Base-by-base conservation (phyloP, 2,797 vertebrate genomes). In the Danio aesculapii region DNA sequence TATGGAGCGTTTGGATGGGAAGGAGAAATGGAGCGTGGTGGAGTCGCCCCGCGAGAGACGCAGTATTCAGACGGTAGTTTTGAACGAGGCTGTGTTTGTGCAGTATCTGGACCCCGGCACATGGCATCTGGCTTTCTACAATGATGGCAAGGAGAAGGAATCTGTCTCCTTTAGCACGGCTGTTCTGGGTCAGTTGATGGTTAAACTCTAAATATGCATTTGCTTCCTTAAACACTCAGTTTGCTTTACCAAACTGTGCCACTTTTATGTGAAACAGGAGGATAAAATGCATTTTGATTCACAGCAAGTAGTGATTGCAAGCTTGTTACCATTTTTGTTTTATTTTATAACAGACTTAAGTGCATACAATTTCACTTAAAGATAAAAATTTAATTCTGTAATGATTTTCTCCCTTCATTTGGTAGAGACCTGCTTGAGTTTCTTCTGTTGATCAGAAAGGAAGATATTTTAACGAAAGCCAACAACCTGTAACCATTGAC, bases 101-200 rank as follows among this genome's bases (percentile, higher is more conserved):
- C 98, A 99, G 70, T 99, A 97, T 92, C 87, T 99, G 93, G 98
- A 99, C 2, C 94, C 95, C 11, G 98, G 98, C 1, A 91, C 97
- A 77, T 99, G 98, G 98, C 97, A 99, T 90, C 92, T 99, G 90
- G 98, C 98, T 2, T 99, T 99, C 91, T 99, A 99, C 93, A 99
- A 99, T 0, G 98, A 99, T 0, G 97, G 98, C 64, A 96, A 97
- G 80, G 98, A 99, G 92, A 97, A 96, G 76, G 97, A 99, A 87
- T 92, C 94, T 0, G 96, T 99, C 47, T 98, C 98, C 72, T 99
- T 98, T 93, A 98, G 94, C 89, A 99, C 96, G 0, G 96, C 96
- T 62, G 68, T 98, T 87, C 90, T 98, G 92, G 98, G 98, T 99
- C 92, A 92, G 96, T 91, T 74, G 14, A 41, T 46, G 9, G 14